These are phyloP conservation scores for Choristoneura fumiferana DNA, from an alignment of 1,140 invertebrate species.

Conservation along the genomic window DNA sequence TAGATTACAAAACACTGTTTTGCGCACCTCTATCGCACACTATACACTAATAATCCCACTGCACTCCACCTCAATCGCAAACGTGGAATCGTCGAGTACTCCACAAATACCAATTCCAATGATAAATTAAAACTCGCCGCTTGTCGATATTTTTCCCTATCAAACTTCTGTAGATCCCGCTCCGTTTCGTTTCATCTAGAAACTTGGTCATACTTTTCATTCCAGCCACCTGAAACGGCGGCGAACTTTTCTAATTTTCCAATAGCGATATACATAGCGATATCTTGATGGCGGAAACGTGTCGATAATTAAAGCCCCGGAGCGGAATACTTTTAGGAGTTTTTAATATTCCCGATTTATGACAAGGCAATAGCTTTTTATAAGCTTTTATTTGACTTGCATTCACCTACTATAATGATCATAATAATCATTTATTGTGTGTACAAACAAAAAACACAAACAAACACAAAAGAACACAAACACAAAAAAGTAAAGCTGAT, in stretches of 20 bases:
- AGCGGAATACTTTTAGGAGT: not conserved
- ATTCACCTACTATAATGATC: too few species aligned
- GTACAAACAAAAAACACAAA: too few species aligned
- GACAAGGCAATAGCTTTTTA: too few species aligned
- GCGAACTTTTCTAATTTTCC: conserved; percentile 40
- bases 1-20: too few species aligned
- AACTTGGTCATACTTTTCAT: conserved; percentile 36
- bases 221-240: conserved; percentile 32
- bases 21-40: too few species aligned
- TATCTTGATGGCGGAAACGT: conserved; percentile 2
- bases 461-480: too few species aligned
- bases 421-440: too few species aligned
- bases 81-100: not conserved
- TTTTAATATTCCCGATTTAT: not conserved
- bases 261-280: conserved; percentile 37
- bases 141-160: conserved; percentile 17
- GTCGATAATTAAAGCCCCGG: conserved; percentile 26
- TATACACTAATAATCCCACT: not conserved
- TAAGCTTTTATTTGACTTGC: too few species aligned
- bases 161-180: conserved; percentile 6
- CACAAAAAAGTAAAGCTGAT: too few species aligned
- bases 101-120: conserved; percentile 4
- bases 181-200: conserved; percentile 28
- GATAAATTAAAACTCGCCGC: conserved; percentile 7
- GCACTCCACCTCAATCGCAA: conserved; percentile 2